A percentile compares a stretch with the other conserved stretches of the same genome.
Evolutionary conservation across 2,113 vertebrate species (phyloP).

Genomic region (Columba livia): DNA sequence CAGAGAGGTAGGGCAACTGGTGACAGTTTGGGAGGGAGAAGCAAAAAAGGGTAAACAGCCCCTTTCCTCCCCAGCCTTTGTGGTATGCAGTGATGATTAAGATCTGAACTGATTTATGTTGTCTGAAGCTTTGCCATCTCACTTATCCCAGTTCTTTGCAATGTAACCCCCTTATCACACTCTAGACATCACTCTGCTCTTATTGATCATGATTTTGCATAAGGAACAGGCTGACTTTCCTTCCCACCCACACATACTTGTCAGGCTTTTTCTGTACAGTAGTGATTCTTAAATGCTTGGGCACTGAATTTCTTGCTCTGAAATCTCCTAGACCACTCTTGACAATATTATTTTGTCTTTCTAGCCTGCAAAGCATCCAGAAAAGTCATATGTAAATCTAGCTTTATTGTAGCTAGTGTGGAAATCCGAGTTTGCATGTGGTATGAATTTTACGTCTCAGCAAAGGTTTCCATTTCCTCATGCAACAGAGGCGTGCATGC

Average conservation of each 20-base stretch:
- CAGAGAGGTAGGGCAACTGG: not conserved
- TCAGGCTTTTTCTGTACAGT: not conserved
- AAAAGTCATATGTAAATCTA: not conserved
- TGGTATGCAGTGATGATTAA: not conserved
- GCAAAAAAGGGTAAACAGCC: not conserved
- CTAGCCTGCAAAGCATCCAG: not conserved
- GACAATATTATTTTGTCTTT: not conserved
- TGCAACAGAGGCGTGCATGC: not conserved
- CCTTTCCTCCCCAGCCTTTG: not conserved
- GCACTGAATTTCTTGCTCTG: not conserved
- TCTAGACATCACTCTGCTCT: not conserved
- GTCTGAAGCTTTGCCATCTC: not conserved
- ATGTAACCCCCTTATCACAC: not conserved
- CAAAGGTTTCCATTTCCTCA: not conserved
- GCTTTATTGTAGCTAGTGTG: not conserved
- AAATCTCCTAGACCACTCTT: not conserved
- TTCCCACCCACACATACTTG: not conserved
- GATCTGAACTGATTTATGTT: slow-evolving; percentile 24
- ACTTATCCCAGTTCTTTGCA: not conserved
- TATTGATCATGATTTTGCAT: not conserved
- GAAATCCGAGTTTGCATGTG: not conserved
- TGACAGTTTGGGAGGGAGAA: slow-evolving; percentile 1
- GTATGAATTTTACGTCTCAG: not conserved
- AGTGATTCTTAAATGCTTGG: not conserved
- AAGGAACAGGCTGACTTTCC: slow-evolving; percentile 6